Evolutionary conservation across 2,888 invertebrate genomes (phyloP).

Genomic region (Athrips mouffetella): DNA sequence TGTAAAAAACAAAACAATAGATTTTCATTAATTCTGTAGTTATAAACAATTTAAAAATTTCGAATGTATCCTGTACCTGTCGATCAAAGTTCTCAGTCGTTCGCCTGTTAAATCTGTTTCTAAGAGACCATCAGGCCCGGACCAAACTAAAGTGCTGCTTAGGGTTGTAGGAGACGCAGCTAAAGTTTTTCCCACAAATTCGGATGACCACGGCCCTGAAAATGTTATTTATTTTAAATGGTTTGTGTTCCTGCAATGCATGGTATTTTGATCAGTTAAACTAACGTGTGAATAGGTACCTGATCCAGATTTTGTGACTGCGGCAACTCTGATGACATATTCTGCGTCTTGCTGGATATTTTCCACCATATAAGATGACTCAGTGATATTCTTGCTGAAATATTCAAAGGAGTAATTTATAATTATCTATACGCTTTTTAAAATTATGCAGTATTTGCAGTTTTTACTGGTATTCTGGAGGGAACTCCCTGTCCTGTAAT

Average conservation of each 20-base stretch:
- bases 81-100: constrained; percentile 83
- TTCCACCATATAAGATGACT: constrained; percentile 81
- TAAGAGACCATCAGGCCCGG: constrained; percentile 85
- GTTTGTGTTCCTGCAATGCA: background rate
- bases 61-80: constrained; percentile 51
- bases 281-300: constrained; percentile 38
- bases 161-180: constrained; percentile 74
- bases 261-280: background rate
- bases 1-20: constrained; percentile 23
- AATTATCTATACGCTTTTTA: too few relatives aligned
- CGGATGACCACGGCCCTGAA: constrained; percentile 87
- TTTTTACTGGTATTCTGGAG: too few relatives aligned
- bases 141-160: constrained; percentile 84
- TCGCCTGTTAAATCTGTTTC: constrained; percentile 90
- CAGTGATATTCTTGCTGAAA: constrained; percentile 71
- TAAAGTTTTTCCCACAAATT: constrained; percentile 85
- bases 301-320: constrained; percentile 85
- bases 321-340: constrained; percentile 88
- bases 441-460: too few relatives aligned
- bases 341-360: constrained; percentile 85
- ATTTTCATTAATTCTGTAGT: constrained; percentile 20
- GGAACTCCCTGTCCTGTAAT: too few relatives aligned
- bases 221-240: constrained; percentile 14
- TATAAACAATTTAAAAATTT: background rate
- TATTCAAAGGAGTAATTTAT: background rate